Percentiles rank a stretch among this genome's conserved stretches.
Evolutionary conservation across 2,113 vertebrate genomes (phyloP).

Genomic region (Astur gentilis): DNA sequence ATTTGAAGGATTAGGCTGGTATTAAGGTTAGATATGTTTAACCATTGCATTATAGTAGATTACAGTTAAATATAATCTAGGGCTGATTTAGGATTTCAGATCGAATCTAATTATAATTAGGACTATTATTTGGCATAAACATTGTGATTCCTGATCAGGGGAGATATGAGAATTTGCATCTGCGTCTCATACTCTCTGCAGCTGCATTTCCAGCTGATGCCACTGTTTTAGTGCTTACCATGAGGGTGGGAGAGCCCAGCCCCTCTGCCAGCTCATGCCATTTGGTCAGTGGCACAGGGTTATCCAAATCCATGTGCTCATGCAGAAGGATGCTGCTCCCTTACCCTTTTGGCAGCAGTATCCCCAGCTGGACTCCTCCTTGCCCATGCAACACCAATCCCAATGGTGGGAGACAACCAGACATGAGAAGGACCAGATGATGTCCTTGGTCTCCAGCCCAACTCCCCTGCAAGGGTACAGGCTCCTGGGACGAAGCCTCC

Average conservation of each 20-base stretch:
- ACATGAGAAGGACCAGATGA: background rate
- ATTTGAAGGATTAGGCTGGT: background rate
- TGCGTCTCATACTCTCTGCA: background rate
- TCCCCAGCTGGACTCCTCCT: background rate
- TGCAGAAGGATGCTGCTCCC: background rate
- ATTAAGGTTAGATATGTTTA: slow-evolving; percentile 23
- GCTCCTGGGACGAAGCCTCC: background rate
- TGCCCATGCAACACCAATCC: background rate
- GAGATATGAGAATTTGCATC: background rate
- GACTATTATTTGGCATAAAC: background rate
- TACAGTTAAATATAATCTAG: background rate
- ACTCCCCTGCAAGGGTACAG: accelerated
- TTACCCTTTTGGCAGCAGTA: background rate
- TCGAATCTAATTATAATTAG: background rate
- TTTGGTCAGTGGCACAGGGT: background rate
- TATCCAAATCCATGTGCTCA: background rate
- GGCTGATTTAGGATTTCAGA: background rate
- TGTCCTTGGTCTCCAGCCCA: background rate
- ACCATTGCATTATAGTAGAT: background rate
- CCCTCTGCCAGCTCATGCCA: background rate
- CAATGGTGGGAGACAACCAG: background rate
- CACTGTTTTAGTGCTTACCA: background rate
- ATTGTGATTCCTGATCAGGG: background rate
- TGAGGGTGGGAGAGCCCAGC: background rate
- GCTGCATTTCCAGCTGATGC: background rate